A percentile compares a stretch with the other conserved stretches of the same genome.
Evolutionary conservation across 2,888 invertebrate genomes (phyloP).

Genomic region (Meiosimyza decipiens): DNA sequence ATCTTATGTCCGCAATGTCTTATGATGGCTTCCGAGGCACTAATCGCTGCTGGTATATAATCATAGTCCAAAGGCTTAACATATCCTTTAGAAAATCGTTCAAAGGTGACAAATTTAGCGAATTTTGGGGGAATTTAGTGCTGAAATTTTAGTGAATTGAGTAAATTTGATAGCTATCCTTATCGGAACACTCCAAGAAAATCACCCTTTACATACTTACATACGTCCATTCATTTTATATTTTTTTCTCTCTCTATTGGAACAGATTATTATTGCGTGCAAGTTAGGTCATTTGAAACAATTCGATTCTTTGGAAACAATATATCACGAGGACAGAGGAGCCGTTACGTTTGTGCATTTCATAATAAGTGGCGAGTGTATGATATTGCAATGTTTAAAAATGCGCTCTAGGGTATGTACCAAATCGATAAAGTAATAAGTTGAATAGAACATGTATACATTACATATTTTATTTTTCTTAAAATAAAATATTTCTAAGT

Average conservation of each 20-base stretch:
- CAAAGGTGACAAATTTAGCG: too few relatives aligned
- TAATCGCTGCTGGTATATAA: too few relatives aligned
- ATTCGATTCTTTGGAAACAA: slow-evolving; percentile 60
- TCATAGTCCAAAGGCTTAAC: too few relatives aligned
- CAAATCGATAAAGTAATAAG: background rate
- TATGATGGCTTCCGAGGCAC: too few relatives aligned
- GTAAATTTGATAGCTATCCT: background rate
- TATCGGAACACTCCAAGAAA: too few relatives aligned
- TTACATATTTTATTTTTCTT: too few relatives aligned
- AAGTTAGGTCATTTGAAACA: slow-evolving; percentile 56
- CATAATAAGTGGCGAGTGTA: slow-evolving; percentile 63
- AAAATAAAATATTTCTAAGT: too few relatives aligned
- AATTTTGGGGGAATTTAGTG: background rate
- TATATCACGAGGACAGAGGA: slow-evolving; percentile 59
- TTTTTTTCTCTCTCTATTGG: background rate
- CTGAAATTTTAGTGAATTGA: background rate
- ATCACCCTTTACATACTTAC: too few relatives aligned
- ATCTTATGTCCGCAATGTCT: too few relatives aligned
- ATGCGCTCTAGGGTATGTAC: slow-evolving; percentile 48
- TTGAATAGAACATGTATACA: too few relatives aligned
- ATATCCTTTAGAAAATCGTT: too few relatives aligned
- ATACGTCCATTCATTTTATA: too few relatives aligned
- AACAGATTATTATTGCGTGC: slow-evolving; percentile 53
- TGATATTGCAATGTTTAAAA: slow-evolving; percentile 62
- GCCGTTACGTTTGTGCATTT: slow-evolving; percentile 60